A percentile compares a stretch with the other conserved stretches of the same genome.
Conservation (phyloP, 2,797 vertebrate genomes). For the Apogon hyalosoma region DNA sequence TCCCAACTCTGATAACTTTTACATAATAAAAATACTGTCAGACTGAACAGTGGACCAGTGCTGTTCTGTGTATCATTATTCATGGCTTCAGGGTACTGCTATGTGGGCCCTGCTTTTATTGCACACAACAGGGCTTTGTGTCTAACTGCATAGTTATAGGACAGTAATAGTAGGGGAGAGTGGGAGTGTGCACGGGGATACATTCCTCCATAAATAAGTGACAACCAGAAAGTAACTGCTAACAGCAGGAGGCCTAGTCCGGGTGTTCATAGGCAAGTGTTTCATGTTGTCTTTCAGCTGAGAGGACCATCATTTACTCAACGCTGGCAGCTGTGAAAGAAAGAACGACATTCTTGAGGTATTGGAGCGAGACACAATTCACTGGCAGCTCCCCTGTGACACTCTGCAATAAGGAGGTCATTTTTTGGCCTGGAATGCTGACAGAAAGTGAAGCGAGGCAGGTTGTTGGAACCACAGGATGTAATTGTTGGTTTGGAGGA, state of each 20-base stretch:
- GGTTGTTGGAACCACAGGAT: conserved; percentile 52
- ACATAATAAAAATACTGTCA: conserved; percentile 40
- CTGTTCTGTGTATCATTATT: conserved; percentile 36
- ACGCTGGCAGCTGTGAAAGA: conserved; percentile 55
- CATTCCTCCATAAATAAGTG: conserved; percentile 82
- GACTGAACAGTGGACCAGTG: conserved; percentile 27
- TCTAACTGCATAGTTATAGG: conserved; percentile 63
- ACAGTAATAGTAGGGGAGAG: conserved; percentile 71
- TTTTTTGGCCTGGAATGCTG: conserved; percentile 50
- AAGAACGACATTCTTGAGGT: conserved; percentile 45
- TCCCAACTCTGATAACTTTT: conserved; percentile 45
- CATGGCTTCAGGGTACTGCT: conserved; percentile 53
- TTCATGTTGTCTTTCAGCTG: conserved; percentile 60
- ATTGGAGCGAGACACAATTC: conserved; percentile 44
- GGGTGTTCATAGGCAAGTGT: conserved; percentile 55
- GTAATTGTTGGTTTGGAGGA: conserved; percentile 59
- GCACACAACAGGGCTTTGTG: conserved; percentile 74
- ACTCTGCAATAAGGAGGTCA: conserved; percentile 43
- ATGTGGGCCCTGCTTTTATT: conserved; percentile 59
- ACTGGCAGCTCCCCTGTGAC: conserved; percentile 50
- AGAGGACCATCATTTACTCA: conserved; percentile 60
- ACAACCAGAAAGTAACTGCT: conserved; percentile 62
- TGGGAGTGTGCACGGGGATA: conserved; percentile 54
- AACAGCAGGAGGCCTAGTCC: conserved; percentile 52
- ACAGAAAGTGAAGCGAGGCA: conserved; percentile 57